A percentile compares a stretch with the other conserved stretches of the same genome.
Evolutionary conservation across 1,140 invertebrate genomes (phyloP).

Genomic region (Drosophila suzukii): DNA sequence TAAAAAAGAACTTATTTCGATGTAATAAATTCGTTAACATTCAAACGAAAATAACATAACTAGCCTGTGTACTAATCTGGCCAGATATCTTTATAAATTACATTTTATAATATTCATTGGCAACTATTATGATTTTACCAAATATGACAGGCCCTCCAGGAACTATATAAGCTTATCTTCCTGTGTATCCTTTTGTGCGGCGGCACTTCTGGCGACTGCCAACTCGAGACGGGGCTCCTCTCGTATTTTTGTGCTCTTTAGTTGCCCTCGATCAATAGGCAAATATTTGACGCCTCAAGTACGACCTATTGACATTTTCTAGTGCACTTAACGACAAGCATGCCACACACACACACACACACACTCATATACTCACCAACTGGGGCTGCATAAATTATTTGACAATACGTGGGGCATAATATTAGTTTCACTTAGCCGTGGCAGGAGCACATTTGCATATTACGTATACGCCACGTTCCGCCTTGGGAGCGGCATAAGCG

Average conservation of each 20-base stretch:
- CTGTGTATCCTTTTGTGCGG: background rate
- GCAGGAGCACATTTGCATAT: conserved; percentile 67
- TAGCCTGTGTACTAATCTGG: too few species aligned
- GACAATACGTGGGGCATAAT: conserved; percentile 72
- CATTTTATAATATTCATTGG: too few species aligned
- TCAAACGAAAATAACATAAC: too few species aligned
- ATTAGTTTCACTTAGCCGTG: conserved; percentile 70
- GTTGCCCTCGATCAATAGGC: conserved; percentile 57
- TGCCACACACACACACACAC: conserved; percentile 29
- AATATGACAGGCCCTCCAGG: too few species aligned
- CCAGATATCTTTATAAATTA: too few species aligned
- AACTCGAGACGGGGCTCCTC: background rate
- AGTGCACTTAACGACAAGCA: conserved; percentile 73
- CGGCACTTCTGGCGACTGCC: conserved; percentile 6
- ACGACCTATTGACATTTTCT: conserved; percentile 71
- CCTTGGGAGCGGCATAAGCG: conserved; percentile 20
- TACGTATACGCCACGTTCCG: conserved; percentile 61
- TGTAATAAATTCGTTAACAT: too few species aligned
- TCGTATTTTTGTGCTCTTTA: conserved; percentile 36
- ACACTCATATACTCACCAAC: conserved; percentile 1
- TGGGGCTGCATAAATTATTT: conserved; percentile 76
- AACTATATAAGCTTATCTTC: background rate
- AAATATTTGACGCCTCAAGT: conserved; percentile 73
- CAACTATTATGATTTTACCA: too few species aligned
- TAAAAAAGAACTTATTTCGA: too few species aligned